Base-by-base conservation (phyloP, 2,888 invertebrate species). In the Cryptocheilus praepositus region DNA sequence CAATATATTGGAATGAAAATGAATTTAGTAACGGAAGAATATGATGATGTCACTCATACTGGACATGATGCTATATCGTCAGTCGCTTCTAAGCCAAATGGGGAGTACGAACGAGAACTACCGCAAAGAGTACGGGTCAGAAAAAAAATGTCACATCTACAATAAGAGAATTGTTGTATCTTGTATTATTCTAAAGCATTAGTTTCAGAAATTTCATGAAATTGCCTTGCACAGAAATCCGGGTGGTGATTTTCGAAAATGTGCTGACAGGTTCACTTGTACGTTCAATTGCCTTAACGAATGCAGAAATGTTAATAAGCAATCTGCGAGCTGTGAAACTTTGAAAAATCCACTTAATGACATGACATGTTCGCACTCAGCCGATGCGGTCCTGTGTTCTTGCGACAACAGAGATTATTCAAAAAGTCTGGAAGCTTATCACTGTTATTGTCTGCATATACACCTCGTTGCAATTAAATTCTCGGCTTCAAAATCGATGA, bases 1-100 rank as follows among this genome's bases (percentile, higher is more conserved):
- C 89, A 89, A 71, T 91, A 90, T 70, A 52, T 89, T 11, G 86
- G 80, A 60, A 52, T 55, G 52, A 82, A 82, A 70, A 74, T 64
- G 51, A 64, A 68, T 66, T 21, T 67, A 51, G 55, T 58, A 51
- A 36, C 28, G 46, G 19, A 71, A 19, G 25, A 21, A 8, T 7
- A 25, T 18, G 57, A 58, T 44, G 11, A 28, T 49, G 1, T 61
- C 28, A 52, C 57, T 0, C 56, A 11, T 11, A 36, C 11, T 36
- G 36, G 36, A n/a, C 16, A 61, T 64, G 15, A 57, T 55, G 43
- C 15, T 3, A 36, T 56, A 55, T 19, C 22, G 52, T n/a, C 45
- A 13, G 8, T 1, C 25, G 25, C 16, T 44, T 16, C 16, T 36
- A 36, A 36, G 36, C 36, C 36, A 5, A 36, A 11, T 36, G 36